Evolutionary conservation across 2,888 invertebrate species (phyloP).

Genomic region (Aporophyla nigra): DNA sequence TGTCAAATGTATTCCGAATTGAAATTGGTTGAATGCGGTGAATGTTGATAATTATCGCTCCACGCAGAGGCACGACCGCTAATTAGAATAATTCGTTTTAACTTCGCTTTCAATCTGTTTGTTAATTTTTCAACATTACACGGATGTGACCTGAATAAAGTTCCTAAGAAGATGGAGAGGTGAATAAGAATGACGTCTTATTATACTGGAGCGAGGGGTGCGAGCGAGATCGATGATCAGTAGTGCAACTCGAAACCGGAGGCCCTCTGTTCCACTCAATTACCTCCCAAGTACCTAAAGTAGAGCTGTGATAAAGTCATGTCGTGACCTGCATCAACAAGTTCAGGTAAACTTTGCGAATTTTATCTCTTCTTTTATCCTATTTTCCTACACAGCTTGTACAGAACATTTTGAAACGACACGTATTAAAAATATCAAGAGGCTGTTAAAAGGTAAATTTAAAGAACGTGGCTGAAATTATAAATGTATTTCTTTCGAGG

Average conservation of each 20-base stretch:
- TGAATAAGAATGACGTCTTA: slow-evolving; percentile 50
- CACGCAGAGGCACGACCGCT: slow-evolving; percentile 39
- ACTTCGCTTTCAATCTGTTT: slow-evolving; percentile 55
- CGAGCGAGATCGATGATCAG: slow-evolving; percentile 60
- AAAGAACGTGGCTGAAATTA: slow-evolving; percentile 86
- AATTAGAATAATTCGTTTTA: slow-evolving; percentile 49
- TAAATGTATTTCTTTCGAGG: slow-evolving; percentile 76
- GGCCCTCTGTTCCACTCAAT: slow-evolving; percentile 81
- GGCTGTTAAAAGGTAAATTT: slow-evolving; percentile 87
- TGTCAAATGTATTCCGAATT: slow-evolving; percentile 41
- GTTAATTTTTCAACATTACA: slow-evolving; percentile 55
- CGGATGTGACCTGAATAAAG: slow-evolving; percentile 52
- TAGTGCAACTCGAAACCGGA: slow-evolving; percentile 71
- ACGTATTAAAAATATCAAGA: slow-evolving; percentile 87
- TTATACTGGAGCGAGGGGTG: slow-evolving; percentile 37
- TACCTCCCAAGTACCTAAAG: slow-evolving; percentile 80
- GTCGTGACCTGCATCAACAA: slow-evolving; percentile 85
- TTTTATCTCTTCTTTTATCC: slow-evolving; percentile 82
- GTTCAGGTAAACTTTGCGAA: slow-evolving; percentile 77
- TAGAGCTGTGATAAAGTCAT: slow-evolving; percentile 84
- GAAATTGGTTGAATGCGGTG: slow-evolving; percentile 49
- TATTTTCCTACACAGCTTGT: slow-evolving; percentile 76
- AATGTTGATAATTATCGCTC: slow-evolving; percentile 48
- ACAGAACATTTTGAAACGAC: slow-evolving; percentile 81
- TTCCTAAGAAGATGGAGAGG: slow-evolving; percentile 23